Conservation (phyloP, 2,113 vertebrate species). For the Ameiurus melas region DNA sequence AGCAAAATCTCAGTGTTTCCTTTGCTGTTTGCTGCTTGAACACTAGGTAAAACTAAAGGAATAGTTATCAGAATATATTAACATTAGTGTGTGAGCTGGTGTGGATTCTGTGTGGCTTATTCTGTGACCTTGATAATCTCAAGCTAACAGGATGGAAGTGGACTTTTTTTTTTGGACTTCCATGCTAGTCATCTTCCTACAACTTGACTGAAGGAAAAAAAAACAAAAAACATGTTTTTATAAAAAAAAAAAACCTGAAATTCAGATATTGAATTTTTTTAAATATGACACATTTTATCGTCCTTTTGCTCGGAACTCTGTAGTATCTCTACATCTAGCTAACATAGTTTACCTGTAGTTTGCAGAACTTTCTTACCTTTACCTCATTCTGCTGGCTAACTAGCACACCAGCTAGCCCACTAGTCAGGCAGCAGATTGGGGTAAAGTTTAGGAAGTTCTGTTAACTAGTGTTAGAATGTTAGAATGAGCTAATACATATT, state of each 20-base stretch:
- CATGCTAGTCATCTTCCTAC: background rate
- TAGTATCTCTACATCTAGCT: background rate
- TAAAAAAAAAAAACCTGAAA: background rate
- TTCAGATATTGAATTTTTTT: background rate
- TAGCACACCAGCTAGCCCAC: background rate
- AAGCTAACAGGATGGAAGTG: background rate
- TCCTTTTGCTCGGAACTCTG: background rate
- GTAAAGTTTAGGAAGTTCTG: background rate
- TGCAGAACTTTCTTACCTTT: background rate
- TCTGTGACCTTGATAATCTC: background rate
- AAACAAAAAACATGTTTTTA: no score
- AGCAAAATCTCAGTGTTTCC: background rate
- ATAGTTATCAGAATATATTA: background rate
- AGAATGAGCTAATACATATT: no score
- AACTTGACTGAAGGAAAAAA: no score
- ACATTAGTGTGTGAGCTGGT: background rate
- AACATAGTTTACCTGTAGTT: background rate
- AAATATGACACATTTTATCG: background rate
- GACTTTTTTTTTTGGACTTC: background rate
- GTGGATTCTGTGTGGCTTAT: background rate
- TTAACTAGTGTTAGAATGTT: background rate
- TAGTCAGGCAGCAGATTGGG: background rate
- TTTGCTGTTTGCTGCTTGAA: background rate
- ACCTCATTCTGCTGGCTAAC: no score
- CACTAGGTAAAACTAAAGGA: background rate